A percentile compares a stretch with the other conserved stretches of the same genome.
Evolutionary conservation across 2,888 invertebrate species (phyloP).

Genomic region (Drosophila nigricruria): DNA sequence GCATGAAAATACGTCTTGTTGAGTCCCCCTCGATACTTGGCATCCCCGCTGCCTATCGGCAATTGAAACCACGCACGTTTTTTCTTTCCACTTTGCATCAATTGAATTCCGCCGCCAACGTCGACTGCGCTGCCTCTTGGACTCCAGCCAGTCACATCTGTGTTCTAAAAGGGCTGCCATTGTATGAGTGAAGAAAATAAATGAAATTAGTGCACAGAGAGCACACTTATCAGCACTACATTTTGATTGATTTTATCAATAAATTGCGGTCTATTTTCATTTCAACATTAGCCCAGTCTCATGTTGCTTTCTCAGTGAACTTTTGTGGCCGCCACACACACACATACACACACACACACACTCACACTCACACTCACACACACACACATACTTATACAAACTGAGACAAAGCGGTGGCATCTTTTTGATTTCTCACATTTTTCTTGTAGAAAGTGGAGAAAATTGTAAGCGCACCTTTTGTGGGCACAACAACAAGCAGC

Average conservation of each 20-base stretch:
- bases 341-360: constrained; percentile 10
- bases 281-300: constrained; percentile 53
- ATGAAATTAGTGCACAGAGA: constrained; percentile 10
- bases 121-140: constrained; percentile 33
- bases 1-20: constrained; percentile 44
- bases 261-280: constrained; percentile 74
- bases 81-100: constrained; percentile 57
- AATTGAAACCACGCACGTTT: constrained; percentile 51
- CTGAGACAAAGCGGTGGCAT: constrained; percentile 58
- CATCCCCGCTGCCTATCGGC: constrained; percentile 13
- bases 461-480: constrained; percentile 75
- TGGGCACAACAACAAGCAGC: constrained; percentile 61
- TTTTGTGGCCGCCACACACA: constrained; percentile 64
- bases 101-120: constrained; percentile 52
- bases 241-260: constrained; percentile 69
- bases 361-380: constrained; percentile 16
- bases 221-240: constrained; percentile 55
- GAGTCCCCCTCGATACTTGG: constrained; percentile 3
- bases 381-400: constrained; percentile 13
- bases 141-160: constrained; percentile 50
- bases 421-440: constrained; percentile 81
- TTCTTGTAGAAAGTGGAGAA: constrained; percentile 78
- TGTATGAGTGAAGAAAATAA: constrained; percentile 43
- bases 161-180: constrained; percentile 64
- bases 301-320: constrained; percentile 75